Evolutionary conservation across 2,888 invertebrate species (phyloP).

Genomic region (Dysmachus trigonus): DNA sequence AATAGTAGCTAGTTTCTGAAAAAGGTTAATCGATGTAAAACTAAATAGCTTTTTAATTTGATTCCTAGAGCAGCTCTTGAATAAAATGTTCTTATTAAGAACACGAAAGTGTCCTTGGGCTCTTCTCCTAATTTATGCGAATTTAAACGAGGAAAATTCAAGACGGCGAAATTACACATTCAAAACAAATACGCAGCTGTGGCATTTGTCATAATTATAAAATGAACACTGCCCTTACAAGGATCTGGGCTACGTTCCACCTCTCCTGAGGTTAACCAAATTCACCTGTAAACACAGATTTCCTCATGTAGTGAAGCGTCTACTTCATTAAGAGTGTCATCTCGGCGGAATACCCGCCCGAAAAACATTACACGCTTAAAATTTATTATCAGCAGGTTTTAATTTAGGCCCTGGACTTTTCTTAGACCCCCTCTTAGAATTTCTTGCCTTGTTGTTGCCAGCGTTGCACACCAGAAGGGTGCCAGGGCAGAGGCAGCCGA

Average conservation of each 20-base stretch:
- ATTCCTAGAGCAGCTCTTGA: neutral
- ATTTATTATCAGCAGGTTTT: constrained; percentile 42
- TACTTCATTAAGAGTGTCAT: constrained; percentile 35
- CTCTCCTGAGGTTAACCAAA: constrained; percentile 23
- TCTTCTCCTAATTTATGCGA: neutral
- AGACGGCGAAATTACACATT: neutral
- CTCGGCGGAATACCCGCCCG: neutral
- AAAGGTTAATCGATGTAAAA: neutral
- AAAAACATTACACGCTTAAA: constrained; percentile 29
- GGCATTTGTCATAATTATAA: constrained; percentile 10
- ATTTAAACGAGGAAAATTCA: neutral
- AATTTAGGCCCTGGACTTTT: constrained; percentile 41
- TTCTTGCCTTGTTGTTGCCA: neutral
- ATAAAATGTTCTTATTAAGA: neutral
- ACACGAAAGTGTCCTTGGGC: neutral
- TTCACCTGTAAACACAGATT: constrained; percentile 39
- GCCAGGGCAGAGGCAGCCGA: neutral
- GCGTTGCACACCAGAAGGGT: neutral
- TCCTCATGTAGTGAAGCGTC: neutral
- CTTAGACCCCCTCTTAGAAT: constrained; percentile 28
- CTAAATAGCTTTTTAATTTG: neutral
- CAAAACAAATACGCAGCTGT: neutral
- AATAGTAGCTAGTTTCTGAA: neutral
- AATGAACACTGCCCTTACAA: neutral
- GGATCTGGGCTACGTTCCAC: neutral